Conservation (phyloP, 2,113 vertebrate species). For the Spheniscus mendiculus region DNA sequence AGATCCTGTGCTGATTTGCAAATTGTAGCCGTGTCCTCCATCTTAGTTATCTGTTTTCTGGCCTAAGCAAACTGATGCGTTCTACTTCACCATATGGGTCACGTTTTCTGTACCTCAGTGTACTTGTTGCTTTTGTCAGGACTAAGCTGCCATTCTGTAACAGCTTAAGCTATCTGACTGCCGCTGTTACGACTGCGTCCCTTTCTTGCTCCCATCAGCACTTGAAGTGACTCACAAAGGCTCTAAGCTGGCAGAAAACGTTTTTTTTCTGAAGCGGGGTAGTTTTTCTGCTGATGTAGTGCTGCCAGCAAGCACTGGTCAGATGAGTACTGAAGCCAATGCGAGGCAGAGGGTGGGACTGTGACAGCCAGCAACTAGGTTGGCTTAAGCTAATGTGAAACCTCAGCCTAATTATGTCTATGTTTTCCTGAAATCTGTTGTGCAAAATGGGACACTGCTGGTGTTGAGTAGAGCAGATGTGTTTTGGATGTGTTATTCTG, state of each 20-base stretch:
- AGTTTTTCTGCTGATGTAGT: background rate
- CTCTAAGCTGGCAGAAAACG: background rate
- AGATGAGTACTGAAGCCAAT: background rate
- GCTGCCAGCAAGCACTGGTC: background rate
- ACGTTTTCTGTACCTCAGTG: fast-evolving
- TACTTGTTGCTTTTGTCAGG: slow-evolving; percentile 38
- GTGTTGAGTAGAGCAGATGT: background rate
- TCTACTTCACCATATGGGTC: background rate
- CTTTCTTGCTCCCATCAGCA: background rate
- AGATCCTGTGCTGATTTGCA: background rate
- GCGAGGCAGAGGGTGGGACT: background rate
- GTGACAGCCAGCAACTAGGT: background rate
- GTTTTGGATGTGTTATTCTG: background rate
- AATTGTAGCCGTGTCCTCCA: background rate
- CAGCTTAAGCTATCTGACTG: background rate
- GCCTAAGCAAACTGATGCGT: background rate
- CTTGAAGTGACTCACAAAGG: slow-evolving; percentile 25
- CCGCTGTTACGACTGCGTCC: background rate
- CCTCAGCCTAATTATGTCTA: background rate
- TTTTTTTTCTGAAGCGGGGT: background rate
- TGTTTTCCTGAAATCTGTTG: background rate
- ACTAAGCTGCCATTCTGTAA: background rate
- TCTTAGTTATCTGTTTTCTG: background rate
- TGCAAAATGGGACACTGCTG: background rate
- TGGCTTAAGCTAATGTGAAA: slow-evolving; percentile 4